Conservation (phyloP, 2,113 vertebrate species). For the Gymnarchus niloticus region DNA sequence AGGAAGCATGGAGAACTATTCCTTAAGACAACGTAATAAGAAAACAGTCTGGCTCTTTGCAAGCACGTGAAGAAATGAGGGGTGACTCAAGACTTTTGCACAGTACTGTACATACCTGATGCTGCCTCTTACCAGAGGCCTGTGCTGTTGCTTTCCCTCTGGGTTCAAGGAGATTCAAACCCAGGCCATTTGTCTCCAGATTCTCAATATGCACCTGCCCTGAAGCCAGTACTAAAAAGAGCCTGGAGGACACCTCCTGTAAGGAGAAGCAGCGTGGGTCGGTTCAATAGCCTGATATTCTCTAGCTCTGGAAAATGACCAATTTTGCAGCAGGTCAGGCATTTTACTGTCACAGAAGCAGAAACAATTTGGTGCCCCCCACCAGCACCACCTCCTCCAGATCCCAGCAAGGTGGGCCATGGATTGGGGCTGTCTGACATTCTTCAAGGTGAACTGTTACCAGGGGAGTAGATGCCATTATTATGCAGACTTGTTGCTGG, state of each 20-base stretch:
- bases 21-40: too few relatives aligned
- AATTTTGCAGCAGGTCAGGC: constrained; percentile 68
- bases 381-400: constrained; percentile 50
- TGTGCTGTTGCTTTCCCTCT: too few relatives aligned
- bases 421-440: constrained; percentile 47
- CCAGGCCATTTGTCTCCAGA: constrained; percentile 37
- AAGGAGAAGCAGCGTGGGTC: constrained; percentile 67
- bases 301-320: constrained; percentile 62
- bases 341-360: constrained; percentile 50
- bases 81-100: too few relatives aligned
- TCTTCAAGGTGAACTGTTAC: constrained; percentile 60
- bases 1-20: too few relatives aligned
- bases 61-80: too few relatives aligned
- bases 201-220: constrained; percentile 55
- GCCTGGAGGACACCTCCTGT: constrained; percentile 55
- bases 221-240: constrained; percentile 63
- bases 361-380: constrained; percentile 61
- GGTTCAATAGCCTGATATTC: constrained; percentile 73
- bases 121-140: too few relatives aligned
- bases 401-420: constrained; percentile 54
- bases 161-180: constrained; percentile 21
- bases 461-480: constrained; percentile 47
- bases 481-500: constrained; percentile 56
- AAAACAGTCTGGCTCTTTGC: too few relatives aligned
- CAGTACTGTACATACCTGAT: too few relatives aligned